phyloP scores from a whole-genome alignment of 1,140 invertebrate species.

The Macrosteles quadrilineatus region DNA sequence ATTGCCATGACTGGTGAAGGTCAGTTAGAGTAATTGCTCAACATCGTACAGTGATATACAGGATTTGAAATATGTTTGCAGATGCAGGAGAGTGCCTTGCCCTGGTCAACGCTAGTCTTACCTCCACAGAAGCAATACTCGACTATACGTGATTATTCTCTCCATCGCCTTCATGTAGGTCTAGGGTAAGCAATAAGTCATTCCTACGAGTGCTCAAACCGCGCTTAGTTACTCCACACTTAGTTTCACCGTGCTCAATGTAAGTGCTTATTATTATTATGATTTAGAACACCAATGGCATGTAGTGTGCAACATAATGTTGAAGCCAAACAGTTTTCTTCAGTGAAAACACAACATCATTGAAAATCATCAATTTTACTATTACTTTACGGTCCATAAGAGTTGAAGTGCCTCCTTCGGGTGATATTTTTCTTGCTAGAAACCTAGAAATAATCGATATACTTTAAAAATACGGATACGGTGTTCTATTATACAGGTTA shows the following conservation, averaged over 20 bases:
- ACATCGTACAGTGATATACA: too few relatives aligned
- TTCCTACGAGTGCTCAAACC: slow-evolving; percentile 22
- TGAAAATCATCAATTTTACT: too few relatives aligned
- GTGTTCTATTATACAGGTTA: too few relatives aligned
- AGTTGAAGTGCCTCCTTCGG: background rate
- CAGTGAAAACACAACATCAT: too few relatives aligned
- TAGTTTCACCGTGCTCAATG: slow-evolving; percentile 5
- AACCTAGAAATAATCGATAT: background rate
- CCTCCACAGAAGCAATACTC: slow-evolving; percentile 9
- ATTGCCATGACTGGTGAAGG: too few relatives aligned
- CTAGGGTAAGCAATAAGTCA: slow-evolving; percentile 23
- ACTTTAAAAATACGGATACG: background rate
- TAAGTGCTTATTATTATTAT: slow-evolving; percentile 23
- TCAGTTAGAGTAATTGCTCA: too few relatives aligned
- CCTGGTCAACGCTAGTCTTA: too few relatives aligned
- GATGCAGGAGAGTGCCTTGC: too few relatives aligned
- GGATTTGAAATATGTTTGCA: too few relatives aligned
- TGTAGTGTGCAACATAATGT: background rate
- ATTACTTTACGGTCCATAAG: background rate
- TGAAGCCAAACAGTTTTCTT: background rate
- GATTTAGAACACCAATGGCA: slow-evolving; percentile 12
- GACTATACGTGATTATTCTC: background rate
- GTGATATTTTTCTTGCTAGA: slow-evolving; percentile 17
- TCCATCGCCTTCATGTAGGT: slow-evolving; percentile 3
- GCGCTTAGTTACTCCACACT: background rate